Percentiles rank a stretch among this genome's conserved stretches.
These are phyloP conservation scores for Protomyctophum bolini DNA, from an alignment of 2,113 vertebrate species.

Conservation along the genomic window DNA sequence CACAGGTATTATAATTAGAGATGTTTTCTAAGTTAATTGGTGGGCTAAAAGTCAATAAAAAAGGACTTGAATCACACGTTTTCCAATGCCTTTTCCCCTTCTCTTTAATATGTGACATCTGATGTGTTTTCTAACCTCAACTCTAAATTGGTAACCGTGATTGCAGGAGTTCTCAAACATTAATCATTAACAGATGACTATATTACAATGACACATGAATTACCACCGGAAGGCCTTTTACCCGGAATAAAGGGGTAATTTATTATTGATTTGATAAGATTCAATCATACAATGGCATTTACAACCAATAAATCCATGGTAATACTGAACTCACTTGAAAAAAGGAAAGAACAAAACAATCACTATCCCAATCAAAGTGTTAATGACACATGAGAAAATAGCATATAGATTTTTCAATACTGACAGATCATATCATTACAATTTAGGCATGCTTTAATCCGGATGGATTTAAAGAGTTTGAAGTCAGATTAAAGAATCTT, in stretches of 20 bases:
- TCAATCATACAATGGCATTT: background rate
- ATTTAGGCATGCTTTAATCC: too few species aligned
- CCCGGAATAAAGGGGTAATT: background rate
- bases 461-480: too few species aligned
- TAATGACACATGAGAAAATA: slow-evolving; percentile 26
- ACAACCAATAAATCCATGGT: slow-evolving; percentile 4
- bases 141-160: background rate
- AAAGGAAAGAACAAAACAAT: slow-evolving; percentile 1
- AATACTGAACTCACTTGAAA: background rate
- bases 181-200: background rate
- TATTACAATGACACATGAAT: background rate
- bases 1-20: slow-evolving; percentile 18
- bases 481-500: background rate
- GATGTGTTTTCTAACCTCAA: too few species aligned
- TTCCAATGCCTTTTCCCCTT: background rate
- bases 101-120: too few species aligned
- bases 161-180: background rate
- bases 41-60: slow-evolving; percentile 33
- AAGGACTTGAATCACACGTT: slow-evolving; percentile 12
- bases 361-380: slow-evolving; percentile 38
- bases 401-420: background rate
- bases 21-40: slow-evolving; percentile 52
- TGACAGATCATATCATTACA: background rate
- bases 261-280: background rate
- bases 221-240: background rate